Percentiles rank a stretch among this genome's conserved stretches.
Evolutionary conservation across 1,140 invertebrate genomes (phyloP).

Genomic region (Antheraea pernyi): DNA sequence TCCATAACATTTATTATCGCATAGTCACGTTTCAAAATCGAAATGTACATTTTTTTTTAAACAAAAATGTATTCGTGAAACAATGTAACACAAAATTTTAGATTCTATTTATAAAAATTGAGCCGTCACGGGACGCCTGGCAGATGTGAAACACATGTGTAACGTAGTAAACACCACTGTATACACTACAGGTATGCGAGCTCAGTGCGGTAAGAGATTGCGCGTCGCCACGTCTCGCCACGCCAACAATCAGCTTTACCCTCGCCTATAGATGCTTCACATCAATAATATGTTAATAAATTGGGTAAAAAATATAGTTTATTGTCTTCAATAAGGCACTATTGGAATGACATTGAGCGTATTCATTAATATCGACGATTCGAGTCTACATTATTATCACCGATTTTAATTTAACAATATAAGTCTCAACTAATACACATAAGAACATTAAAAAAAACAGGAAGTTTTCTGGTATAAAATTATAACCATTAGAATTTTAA

Average conservation of each 20-base stretch:
- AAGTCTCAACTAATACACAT: not conserved
- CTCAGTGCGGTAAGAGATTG: too few species aligned
- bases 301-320: slow-evolving; percentile 18
- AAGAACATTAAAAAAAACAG: not conserved
- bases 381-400: slow-evolving; percentile 12
- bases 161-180: too few species aligned
- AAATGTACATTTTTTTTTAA: slow-evolving; percentile 33
- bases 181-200: too few species aligned
- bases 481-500: too few species aligned
- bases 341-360: slow-evolving; percentile 70
- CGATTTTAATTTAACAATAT: slow-evolving; percentile 19
- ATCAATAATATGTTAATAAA: slow-evolving; percentile 11
- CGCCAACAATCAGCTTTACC: too few species aligned
- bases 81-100: slow-evolving; percentile 1
- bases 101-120: not conserved
- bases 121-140: too few species aligned
- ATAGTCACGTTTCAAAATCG: slow-evolving; percentile 24
- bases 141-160: too few species aligned
- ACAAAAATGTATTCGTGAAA: slow-evolving; percentile 31
- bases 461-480: too few species aligned
- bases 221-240: too few species aligned
- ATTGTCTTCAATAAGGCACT: slow-evolving; percentile 49
- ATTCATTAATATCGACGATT: slow-evolving; percentile 17
- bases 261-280: too few species aligned
- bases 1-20: slow-evolving; percentile 25